Base-by-base conservation (phyloP, 1,140 invertebrate species). In the Aphidius gifuensis region DNA sequence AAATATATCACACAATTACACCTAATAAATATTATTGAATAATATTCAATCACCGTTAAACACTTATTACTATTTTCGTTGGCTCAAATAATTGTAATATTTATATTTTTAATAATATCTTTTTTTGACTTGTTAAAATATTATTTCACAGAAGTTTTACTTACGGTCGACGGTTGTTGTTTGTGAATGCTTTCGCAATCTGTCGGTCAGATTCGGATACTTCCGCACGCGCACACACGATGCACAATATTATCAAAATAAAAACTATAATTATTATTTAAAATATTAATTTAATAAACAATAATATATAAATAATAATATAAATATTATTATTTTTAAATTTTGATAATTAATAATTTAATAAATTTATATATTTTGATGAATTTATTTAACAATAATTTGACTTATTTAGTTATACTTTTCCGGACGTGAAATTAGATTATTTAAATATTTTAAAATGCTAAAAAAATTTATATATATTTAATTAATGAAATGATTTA, bases 151-250 rank as follows among this genome's bases (percentile, higher is more conserved):
- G 55, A 65, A 65, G 47, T 70, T 73, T 75, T 76, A 79, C 79
- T 81, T 78, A 80, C 79, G 75, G 72, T 71, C 75, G 77, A 77
- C 72, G 76, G 76, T 79, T 75, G 77, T 78, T 78, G 77, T 80
- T 74, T 73, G 77, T 78, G 78, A 76, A 72, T 74, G 72, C 76
- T 79, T 79, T 73, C 71, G 71, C 70, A 66, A 69, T 71, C 66
- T 67, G 62, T 73, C 71, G 70, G 65, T 62, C 63, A 60, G 57
- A 65, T 66, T 72, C 68, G 70, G 66, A 58, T 57, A 67, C 67
- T 69, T 69, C 64, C 70, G 68, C 65, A 68, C 60, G 42, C 67
- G 68, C 68, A 64, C 70, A 66, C 65, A 68, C 60, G 42, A 61
- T 58, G 60, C 60, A 65, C 62, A 60, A 23, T 64, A 60, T 67